Conservation (phyloP, 2,113 vertebrate species). For the Saimiri boliviensis region DNA sequence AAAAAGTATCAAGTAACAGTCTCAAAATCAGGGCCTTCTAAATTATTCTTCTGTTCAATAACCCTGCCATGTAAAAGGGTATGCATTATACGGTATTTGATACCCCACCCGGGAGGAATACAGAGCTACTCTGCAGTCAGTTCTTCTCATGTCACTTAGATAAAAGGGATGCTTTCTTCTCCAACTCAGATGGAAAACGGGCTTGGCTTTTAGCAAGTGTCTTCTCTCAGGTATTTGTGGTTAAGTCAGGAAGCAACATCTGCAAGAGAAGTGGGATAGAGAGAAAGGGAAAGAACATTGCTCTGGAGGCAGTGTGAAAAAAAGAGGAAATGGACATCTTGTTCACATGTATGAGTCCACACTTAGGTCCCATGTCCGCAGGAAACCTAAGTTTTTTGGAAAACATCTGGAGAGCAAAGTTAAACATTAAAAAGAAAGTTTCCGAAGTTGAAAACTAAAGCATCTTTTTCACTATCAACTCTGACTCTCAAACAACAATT, state of each 20-base stretch:
- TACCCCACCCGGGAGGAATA: neutral
- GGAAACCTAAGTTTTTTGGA: neutral
- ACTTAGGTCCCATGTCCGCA: neutral
- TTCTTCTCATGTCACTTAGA: neutral
- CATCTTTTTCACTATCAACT: neutral
- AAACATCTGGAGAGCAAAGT: neutral
- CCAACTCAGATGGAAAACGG: neutral
- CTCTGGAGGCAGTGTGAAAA: neutral
- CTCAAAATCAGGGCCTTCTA: slow-evolving; percentile 36
- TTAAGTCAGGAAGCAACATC: neutral
- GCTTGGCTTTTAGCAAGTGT: neutral
- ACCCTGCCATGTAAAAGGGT: neutral
- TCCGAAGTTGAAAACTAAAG: neutral
- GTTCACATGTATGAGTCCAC: neutral
- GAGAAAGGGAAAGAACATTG: neutral
- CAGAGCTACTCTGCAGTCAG: neutral
- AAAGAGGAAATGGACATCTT: neutral
- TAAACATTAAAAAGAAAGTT: neutral
- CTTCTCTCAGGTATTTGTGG: neutral
- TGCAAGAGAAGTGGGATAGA: neutral
- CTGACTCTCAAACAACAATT: neutral
- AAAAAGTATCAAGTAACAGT: slow-evolving; percentile 42
- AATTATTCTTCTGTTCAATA: slow-evolving; percentile 48
- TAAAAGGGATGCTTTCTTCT: neutral
- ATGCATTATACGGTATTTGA: neutral